Base-by-base conservation (phyloP, 1,140 invertebrate species). In the Stegodyphus mimosarum region DNA sequence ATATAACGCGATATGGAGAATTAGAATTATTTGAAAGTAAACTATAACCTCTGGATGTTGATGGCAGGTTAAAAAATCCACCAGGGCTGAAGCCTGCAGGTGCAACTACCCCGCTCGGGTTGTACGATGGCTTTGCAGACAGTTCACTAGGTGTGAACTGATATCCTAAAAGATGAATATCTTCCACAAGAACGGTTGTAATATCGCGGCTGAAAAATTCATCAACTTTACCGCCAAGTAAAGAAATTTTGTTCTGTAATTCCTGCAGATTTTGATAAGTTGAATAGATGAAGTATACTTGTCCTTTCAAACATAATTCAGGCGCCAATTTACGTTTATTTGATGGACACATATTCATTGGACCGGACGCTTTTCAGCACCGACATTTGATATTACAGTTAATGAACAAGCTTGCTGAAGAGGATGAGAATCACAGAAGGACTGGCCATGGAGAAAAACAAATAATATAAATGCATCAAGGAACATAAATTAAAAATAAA, bases 331-430 rank as follows among this genome's bases (percentile, higher is more conserved):
- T 86, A 72, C 50, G 67, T 18, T 75, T 74, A 83, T 66, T 73
- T 17, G 83, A 53, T 52, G 75, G 75, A 73, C 76, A 78, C 75
- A 78, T 78, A 86, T 86, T 86, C 69, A 78, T 86, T 78, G 83
- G 81, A 84, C 81, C 81, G 72, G 72, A 84, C 73, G 81, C 81
- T 84, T 86, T 86, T 72, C 66, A 64, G 55, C 70, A 86, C 60
- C 76, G 67, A 71, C 74, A 78, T 86, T 86, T 72, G 74, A 78
- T 73, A 78, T 73, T 69, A 86, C 49, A 78, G 52, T 86, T 72
- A 15, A 60, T 50, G 64, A 71, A 78, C 75, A 78, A 72, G n/a
- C 33, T 70, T 60, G 55, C 18, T 66, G 52, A 17, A 76, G 11
- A 71, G 9, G 33, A 13, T 51, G 60, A 7, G 1, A 63, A 13